Conservation (phyloP, 1,140 invertebrate species). For the Drosophila elegans region DNA sequence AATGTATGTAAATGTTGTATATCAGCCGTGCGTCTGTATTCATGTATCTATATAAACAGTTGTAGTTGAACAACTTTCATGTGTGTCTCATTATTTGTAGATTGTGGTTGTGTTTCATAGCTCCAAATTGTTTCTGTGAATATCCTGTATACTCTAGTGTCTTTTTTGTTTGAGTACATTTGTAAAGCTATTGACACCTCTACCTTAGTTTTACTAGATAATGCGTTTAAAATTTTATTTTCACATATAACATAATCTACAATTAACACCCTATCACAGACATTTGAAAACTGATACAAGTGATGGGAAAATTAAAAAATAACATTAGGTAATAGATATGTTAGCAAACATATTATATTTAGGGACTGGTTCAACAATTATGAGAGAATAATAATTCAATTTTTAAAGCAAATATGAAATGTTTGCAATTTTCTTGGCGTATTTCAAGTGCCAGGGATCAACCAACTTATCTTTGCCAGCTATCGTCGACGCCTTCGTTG, state of each 20-base stretch:
- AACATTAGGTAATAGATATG: background rate
- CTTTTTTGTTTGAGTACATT: conserved; percentile 16
- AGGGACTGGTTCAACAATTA: background rate
- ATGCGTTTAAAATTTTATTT: conserved; percentile 4
- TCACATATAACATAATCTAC: conserved; percentile 7
- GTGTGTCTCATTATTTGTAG: conserved; percentile 70
- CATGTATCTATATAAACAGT: conserved; percentile 30
- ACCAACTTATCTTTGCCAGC: conserved; percentile 7
- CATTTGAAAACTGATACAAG: background rate
- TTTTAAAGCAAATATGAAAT: background rate
- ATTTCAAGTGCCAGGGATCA: background rate
- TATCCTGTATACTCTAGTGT: conserved; percentile 6
- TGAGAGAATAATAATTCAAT: background rate
- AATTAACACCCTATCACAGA: conserved; percentile 22
- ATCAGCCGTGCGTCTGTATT: conserved; percentile 52
- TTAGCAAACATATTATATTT: background rate
- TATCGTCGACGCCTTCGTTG: conserved; percentile 43
- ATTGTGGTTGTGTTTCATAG: conserved; percentile 21
- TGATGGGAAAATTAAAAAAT: no score
- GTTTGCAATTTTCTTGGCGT: background rate
- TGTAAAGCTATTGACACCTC: conserved; percentile 13
- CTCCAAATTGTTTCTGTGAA: conserved; percentile 6
- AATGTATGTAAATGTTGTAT: conserved; percentile 77
- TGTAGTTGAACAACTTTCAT: conserved; percentile 35
- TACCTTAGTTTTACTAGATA: conserved; percentile 9